Conservation (phyloP, 2,888 invertebrate species). For the Temnothorax ravouxi region DNA sequence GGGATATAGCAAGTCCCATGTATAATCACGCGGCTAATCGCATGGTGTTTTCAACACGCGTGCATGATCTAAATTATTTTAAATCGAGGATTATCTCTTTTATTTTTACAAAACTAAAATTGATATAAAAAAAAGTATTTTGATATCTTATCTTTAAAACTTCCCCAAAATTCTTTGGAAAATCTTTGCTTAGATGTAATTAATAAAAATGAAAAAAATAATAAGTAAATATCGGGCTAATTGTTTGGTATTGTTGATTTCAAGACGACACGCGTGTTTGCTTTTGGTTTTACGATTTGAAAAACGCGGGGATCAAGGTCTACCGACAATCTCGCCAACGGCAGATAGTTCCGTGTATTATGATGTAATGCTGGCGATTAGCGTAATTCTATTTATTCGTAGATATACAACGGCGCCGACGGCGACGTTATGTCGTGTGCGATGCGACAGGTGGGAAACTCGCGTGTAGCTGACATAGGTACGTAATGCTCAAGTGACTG, state of each 20-base stretch:
- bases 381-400: constrained; percentile 77
- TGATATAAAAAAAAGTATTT: background rate
- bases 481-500: background rate
- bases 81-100: background rate
- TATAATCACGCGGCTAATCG: background rate
- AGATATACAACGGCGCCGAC: constrained; percentile 65
- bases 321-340: constrained; percentile 73
- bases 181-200: background rate
- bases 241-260: background rate
- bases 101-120: background rate
- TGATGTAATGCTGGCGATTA: constrained; percentile 79
- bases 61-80: background rate
- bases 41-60: background rate
- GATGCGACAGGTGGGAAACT: constrained; percentile 31
- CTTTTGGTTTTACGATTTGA: background rate
- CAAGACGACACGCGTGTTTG: background rate
- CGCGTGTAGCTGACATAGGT: background rate
- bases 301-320: constrained; percentile 73
- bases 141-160: background rate
- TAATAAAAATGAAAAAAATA: background rate
- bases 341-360: constrained; percentile 80
- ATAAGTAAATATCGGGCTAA: background rate
- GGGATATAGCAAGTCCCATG: background rate
- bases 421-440: constrained; percentile 29
- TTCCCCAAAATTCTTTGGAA: background rate